Base-by-base conservation (phyloP, 2,797 vertebrate species). In the Eulemur mongoz region DNA sequence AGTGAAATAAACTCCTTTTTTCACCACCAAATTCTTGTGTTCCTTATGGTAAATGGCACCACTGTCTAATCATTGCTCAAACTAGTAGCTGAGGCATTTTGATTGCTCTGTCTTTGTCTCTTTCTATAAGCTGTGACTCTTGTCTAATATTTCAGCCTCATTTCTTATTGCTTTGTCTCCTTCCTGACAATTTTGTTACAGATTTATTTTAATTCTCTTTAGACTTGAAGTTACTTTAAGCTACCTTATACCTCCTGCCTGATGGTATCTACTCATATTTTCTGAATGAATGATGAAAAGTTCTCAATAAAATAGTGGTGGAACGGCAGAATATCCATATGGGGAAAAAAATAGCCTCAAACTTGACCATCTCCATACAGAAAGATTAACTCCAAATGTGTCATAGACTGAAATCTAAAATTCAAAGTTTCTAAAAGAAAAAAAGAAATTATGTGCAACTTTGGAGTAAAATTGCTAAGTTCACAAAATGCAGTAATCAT, bases 151-250 rank as follows among this genome's bases (percentile, higher is more conserved):
- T 73, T 78, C 17, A 78, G 6, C 38, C 52, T 92, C 8, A 40
- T 92, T 94, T 87, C 67, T 76, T 38, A 0, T 67, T 72, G 27
- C 45, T 95, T 90, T 86, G 5, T 73, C 30, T 65, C 38, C 20
- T 23, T 88, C 54, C 9, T 6, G 17, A n/a, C 38, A 82, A 30
- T n/a, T 92, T 90, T 90, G 54, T 85, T 85, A 52, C 9, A 82
- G 69, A 69, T 87, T 73, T 96, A 30, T 80, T 95, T 87, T 67
- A 59, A 18, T 93, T 88, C n/a, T 59, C 5, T 88, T 91, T 78
- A 63, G 48, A 40, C 30, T 87, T 80, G 18, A 84, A 91, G 20
- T 89, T 91, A 75, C 32, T 89, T 35, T 76, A 75, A 82, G 43
- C 40, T 85, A 15, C n/a, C 75, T 45, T 90, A 4, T 63, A 23